Percentiles rank a stretch among this genome's conserved stretches.
Conservation (phyloP, 2,888 invertebrate genomes). For the Diarsia dahlii region DNA sequence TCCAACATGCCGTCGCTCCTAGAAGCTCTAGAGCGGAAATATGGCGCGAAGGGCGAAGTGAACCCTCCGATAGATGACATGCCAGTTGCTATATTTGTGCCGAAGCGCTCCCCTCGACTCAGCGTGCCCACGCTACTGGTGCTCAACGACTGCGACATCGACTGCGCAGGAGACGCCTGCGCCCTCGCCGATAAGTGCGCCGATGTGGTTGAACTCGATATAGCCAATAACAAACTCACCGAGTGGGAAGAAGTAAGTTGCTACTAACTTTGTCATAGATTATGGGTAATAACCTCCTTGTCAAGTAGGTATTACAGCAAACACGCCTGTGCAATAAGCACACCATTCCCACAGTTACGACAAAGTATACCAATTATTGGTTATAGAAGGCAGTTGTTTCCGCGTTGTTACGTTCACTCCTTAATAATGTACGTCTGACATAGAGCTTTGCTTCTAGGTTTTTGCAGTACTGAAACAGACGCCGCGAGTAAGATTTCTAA, state of each 20-base stretch:
- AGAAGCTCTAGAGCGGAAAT: slow-evolving; percentile 97
- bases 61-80: slow-evolving; percentile 91
- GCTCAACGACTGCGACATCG: slow-evolving; percentile 97
- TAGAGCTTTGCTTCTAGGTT: slow-evolving; percentile 89
- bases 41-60: slow-evolving; percentile 93
- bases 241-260: slow-evolving; percentile 96
- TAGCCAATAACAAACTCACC: slow-evolving; percentile 97
- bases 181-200: slow-evolving; percentile 95
- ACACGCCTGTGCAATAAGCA: slow-evolving; percentile 57
- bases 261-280: slow-evolving; percentile 8
- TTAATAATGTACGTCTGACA: slow-evolving; percentile 53
- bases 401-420: slow-evolving; percentile 62
- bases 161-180: slow-evolving; percentile 96
- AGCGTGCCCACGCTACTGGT: slow-evolving; percentile 96
- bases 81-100: slow-evolving; percentile 96
- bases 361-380: slow-evolving; percentile 69
- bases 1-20: slow-evolving; percentile 95
- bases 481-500: slow-evolving; percentile 97
- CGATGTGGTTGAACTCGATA: slow-evolving; percentile 97
- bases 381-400: slow-evolving; percentile 61
- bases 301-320: slow-evolving; percentile 42
- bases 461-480: slow-evolving; percentile 96
- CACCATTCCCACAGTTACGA: slow-evolving; percentile 69
- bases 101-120: slow-evolving; percentile 94
- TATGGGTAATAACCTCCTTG: slow-evolving; percentile 42